phyloP scores from a whole-genome alignment of 2,888 invertebrate genomes.

The Lomographa bimaculata region DNA sequence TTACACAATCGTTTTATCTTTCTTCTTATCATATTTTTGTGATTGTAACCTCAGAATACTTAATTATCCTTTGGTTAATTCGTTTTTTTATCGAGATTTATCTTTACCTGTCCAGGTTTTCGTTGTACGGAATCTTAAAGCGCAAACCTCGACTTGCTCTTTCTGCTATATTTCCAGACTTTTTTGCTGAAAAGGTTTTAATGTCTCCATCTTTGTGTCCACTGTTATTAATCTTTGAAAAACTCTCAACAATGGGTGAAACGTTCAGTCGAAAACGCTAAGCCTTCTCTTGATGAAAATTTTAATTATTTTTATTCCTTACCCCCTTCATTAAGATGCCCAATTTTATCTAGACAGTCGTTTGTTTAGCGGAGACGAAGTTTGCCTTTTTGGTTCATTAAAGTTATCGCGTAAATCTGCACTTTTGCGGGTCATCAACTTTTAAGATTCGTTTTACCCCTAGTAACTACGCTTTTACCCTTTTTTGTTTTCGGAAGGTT shows the following conservation, averaged over 20 bases:
- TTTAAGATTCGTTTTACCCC: neutral
- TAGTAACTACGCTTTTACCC: no score
- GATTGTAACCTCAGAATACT: no score
- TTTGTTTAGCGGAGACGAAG: conserved; percentile 34
- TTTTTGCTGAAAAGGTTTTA: conserved; percentile 64
- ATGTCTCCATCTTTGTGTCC: conserved; percentile 71
- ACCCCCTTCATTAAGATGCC: conserved; percentile 31
- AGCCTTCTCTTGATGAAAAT: conserved; percentile 58
- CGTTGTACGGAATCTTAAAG: no score
- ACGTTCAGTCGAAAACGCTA: conserved; percentile 54
- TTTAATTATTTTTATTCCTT: conserved; percentile 50
- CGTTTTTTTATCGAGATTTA: no score
- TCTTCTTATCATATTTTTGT: no score
- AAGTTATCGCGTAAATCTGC: conserved; percentile 19
- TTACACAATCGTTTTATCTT: no score
- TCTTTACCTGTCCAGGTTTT: no score
- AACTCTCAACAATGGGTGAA: conserved; percentile 60
- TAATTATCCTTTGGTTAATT: no score
- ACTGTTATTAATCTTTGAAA: conserved; percentile 74
- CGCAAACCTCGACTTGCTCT: no score
- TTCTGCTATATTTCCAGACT: conserved; percentile 47
- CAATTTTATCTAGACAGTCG: conserved; percentile 33
- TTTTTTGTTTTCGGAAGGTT: no score
- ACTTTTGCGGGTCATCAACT: conserved; percentile 11
- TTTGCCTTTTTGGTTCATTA: conserved; percentile 20